phyloP scores from a whole-genome alignment of 2,797 vertebrate genomes.

The Halcyon leucocephala region DNA sequence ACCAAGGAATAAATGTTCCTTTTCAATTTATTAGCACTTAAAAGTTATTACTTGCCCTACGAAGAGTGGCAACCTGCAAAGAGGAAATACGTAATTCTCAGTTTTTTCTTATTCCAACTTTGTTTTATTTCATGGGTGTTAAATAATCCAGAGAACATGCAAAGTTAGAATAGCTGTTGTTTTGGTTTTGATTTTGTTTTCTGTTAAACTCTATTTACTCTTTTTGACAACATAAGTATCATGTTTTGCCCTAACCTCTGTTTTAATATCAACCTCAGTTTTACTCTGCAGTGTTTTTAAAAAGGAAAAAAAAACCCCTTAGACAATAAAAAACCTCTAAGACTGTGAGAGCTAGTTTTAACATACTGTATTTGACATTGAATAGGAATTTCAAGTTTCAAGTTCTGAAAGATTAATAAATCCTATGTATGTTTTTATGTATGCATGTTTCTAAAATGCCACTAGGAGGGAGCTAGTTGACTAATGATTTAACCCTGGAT shows the following conservation, averaged over 20 bases:
- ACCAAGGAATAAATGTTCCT: background rate
- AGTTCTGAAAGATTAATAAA: background rate
- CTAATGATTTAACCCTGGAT: background rate
- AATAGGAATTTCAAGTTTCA: background rate
- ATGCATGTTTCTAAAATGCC: background rate
- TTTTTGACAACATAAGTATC: background rate
- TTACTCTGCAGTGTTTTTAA: background rate
- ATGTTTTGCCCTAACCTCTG: background rate
- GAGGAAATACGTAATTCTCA: background rate
- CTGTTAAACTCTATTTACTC: background rate
- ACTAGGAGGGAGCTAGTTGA: background rate
- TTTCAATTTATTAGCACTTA: conserved; percentile 22
- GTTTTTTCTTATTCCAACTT: background rate
- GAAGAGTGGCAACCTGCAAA: background rate
- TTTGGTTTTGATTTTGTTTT: too few species aligned
- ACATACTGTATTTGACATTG: background rate
- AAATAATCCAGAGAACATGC: background rate
- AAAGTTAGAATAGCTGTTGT: background rate
- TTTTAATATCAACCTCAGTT: background rate
- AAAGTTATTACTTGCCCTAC: background rate
- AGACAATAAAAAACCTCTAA: background rate
- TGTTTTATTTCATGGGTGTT: background rate
- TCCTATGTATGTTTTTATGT: background rate
- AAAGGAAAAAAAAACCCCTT: accelerated
- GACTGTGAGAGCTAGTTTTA: background rate